phyloP scores from a whole-genome alignment of 2,113 vertebrate genomes.

The Lipophrys pholis region DNA sequence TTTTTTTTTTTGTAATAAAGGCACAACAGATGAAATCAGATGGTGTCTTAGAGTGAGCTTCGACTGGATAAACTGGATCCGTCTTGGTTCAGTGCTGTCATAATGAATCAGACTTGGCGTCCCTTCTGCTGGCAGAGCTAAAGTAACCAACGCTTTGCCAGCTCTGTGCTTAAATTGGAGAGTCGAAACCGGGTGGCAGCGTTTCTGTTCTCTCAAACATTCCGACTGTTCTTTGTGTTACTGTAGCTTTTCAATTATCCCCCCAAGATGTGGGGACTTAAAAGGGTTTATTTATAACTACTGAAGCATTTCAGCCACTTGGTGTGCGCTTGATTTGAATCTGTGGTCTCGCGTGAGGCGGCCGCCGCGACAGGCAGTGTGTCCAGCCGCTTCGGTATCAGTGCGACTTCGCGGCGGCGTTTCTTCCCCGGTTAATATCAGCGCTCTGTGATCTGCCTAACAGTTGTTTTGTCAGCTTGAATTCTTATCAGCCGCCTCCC shows the following conservation, averaged over 20 bases:
- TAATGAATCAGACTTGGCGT: constrained; percentile 35
- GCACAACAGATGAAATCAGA: constrained; percentile 2
- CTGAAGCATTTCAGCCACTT: neutral
- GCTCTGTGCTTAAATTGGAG: constrained; percentile 16
- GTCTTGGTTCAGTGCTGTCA: constrained; percentile 26
- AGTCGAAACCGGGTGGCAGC: constrained; percentile 5
- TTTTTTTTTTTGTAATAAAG: too few species aligned
- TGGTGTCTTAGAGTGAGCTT: neutral
- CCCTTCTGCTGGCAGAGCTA: constrained; percentile 2
- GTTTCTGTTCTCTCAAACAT: neutral
- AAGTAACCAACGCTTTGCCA: constrained; percentile 4
- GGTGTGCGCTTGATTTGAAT: neutral
- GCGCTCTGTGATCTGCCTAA: constrained; percentile 34
- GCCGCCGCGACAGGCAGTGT: neutral
- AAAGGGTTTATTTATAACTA: constrained; percentile 17
- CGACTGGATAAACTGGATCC: constrained; percentile 23
- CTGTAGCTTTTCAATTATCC: constrained; percentile 19
- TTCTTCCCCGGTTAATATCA: constrained; percentile 10
- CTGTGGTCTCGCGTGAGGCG: neutral
- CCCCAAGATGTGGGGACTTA: neutral
- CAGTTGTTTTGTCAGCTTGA: constrained; percentile 30
- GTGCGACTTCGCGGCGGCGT: neutral
- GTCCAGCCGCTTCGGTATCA: neutral
- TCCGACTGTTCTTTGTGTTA: neutral
- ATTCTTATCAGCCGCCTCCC: constrained; percentile 31